These are phyloP conservation scores for Alouatta palliata DNA, from an alignment of 2,113 vertebrate genomes.

Conservation along the genomic window DNA sequence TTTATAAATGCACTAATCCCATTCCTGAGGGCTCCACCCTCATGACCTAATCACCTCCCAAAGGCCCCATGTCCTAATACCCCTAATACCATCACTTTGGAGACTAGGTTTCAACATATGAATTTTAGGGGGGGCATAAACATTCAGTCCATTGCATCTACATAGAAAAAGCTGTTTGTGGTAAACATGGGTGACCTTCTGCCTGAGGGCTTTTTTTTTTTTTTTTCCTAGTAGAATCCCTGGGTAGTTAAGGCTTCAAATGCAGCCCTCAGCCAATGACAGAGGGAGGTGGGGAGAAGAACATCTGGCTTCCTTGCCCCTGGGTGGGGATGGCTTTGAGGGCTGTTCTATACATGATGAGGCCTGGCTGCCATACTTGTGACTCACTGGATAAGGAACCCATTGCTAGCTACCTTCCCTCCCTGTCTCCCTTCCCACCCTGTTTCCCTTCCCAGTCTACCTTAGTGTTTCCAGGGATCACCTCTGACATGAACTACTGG, in stretches of 20 bases:
- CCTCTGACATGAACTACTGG: neutral
- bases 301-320: neutral
- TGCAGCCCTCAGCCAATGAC: neutral
- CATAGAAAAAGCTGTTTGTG: neutral
- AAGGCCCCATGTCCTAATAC: neutral
- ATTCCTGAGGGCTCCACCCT: neutral
- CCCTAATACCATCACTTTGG: no score
- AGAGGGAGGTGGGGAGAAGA: neutral
- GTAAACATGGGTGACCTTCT: neutral
- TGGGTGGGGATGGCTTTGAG: neutral
- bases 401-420: neutral
- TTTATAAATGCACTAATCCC: neutral
- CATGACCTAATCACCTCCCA: neutral
- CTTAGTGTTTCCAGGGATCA: neutral
- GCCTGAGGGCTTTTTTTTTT: neutral
- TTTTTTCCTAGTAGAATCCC: neutral
- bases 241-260: neutral
- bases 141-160: neutral
- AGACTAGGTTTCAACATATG: neutral
- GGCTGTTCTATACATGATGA: neutral
- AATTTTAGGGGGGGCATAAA: neutral
- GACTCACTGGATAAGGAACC: neutral
- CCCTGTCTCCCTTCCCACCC: neutral
- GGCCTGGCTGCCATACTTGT: neutral
- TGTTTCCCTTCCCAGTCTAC: neutral